A percentile compares a stretch with the other conserved stretches of the same genome.
Evolutionary conservation across 2,888 invertebrate genomes (phyloP).

Genomic region (Cancer borealis): DNA sequence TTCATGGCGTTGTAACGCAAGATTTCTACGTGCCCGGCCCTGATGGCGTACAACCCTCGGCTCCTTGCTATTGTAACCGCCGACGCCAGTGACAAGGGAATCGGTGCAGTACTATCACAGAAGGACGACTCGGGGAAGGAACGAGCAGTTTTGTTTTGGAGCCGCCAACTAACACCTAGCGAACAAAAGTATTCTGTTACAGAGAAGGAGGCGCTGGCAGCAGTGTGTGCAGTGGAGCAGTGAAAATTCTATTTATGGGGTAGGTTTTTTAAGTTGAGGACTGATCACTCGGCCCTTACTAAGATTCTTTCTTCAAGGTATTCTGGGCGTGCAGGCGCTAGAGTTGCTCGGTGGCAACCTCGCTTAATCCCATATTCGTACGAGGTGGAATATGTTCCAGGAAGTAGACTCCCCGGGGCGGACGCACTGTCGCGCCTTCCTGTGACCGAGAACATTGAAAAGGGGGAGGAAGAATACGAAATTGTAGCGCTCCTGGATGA

Average conservation of each 20-base stretch:
- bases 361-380: not conserved
- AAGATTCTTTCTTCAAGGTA: not conserved
- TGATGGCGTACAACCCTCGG: too few species aligned
- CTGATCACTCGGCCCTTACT: not conserved
- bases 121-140: not conserved
- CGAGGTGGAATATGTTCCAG: not conserved
- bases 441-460: not conserved
- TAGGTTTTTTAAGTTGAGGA: not conserved
- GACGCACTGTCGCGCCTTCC: not conserved
- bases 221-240: not conserved
- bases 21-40: too few species aligned
- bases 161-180: not conserved
- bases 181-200: not conserved
- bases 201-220: slow-evolving; percentile 13
- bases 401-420: not conserved
- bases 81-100: not conserved
- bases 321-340: not conserved
- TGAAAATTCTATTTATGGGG: slow-evolving; percentile 4
- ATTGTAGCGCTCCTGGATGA: not conserved
- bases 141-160: slow-evolving; percentile 7
- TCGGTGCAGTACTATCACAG: slow-evolving; percentile 23
- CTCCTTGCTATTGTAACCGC: not conserved
- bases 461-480: not conserved
- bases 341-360: not conserved
- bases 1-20: too few species aligned